A percentile compares a stretch with the other conserved stretches of the same genome.
Evolutionary conservation across 2,797 vertebrate species (phyloP).

Genomic region (Pampus argenteus): DNA sequence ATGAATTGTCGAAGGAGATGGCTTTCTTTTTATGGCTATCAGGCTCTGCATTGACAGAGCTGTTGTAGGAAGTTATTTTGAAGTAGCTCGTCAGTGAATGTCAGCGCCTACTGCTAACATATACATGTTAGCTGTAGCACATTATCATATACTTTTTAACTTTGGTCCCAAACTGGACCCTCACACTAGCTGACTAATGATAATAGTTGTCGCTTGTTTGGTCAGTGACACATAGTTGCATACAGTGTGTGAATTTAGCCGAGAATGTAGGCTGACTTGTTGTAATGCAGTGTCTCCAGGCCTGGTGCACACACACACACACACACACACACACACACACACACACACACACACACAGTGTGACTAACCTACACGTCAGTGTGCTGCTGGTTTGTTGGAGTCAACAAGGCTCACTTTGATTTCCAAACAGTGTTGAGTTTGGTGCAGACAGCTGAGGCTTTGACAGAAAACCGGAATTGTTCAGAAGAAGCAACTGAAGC

Average conservation of each 20-base stretch:
- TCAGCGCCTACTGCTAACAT: not conserved
- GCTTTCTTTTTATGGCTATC: not conserved
- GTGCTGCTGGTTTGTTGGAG: slow-evolving; percentile 15
- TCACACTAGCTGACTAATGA: not conserved
- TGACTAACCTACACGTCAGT: slow-evolving; percentile 47
- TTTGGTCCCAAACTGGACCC: slow-evolving; percentile 1
- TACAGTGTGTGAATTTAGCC: slow-evolving; percentile 23
- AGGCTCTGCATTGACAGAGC: not conserved
- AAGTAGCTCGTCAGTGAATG: not conserved
- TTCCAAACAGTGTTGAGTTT: slow-evolving; percentile 3
- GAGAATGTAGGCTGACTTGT: slow-evolving; percentile 61
- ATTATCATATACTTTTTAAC: not conserved
- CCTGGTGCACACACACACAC: too few relatives aligned
- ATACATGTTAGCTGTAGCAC: too few relatives aligned
- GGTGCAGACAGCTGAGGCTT: not conserved
- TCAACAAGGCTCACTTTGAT: slow-evolving; percentile 1
- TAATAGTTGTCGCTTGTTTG: slow-evolving; percentile 9
- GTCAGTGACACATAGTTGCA: slow-evolving; percentile 17
- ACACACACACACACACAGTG: too few relatives aligned
- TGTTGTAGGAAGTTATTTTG: slow-evolving; percentile 50
- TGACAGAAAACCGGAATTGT: slow-evolving; percentile 27
- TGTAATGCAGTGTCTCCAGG: slow-evolving; percentile 47
- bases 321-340: too few relatives aligned
- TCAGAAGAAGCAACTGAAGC: slow-evolving; percentile 18
- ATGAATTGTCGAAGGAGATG: not conserved